Conservation (phyloP, 1,140 invertebrate genomes). For the Drosophila mauritiana region DNA sequence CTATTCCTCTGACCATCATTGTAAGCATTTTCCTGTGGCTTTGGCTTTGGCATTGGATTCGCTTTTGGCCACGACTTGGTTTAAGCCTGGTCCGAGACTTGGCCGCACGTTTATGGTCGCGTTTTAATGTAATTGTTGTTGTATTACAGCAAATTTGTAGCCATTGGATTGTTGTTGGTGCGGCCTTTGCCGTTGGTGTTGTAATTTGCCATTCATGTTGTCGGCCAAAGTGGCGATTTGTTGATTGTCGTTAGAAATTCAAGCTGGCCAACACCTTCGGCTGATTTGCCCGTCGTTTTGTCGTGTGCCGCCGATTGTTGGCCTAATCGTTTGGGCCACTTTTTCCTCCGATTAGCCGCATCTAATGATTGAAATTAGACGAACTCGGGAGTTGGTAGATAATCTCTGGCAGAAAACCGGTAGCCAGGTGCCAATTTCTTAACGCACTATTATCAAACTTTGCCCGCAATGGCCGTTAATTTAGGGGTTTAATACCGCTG, state of each 20-base stretch:
- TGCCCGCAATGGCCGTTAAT: slow-evolving; percentile 41
- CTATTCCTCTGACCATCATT: slow-evolving; percentile 1
- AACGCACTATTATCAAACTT: slow-evolving; percentile 37
- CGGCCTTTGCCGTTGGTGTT: slow-evolving; percentile 45
- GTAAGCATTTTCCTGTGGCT: slow-evolving; percentile 47
- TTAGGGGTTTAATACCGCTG: slow-evolving; percentile 45
- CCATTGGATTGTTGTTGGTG: slow-evolving; percentile 60
- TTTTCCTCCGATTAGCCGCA: slow-evolving; percentile 30
- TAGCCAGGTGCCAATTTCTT: slow-evolving; percentile 54
- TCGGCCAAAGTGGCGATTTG: slow-evolving; percentile 72
- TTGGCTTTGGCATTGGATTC: slow-evolving; percentile 38
- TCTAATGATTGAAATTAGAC: slow-evolving; percentile 39
- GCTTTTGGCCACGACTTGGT: slow-evolving; percentile 34
- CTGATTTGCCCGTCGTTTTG: slow-evolving; percentile 65
- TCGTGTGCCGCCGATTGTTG: slow-evolving; percentile 67
- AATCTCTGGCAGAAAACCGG: slow-evolving; percentile 34
- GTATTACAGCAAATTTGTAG: slow-evolving; percentile 81
- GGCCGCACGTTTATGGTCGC: slow-evolving; percentile 77
- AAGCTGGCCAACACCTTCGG: slow-evolving; percentile 46
- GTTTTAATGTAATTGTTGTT: slow-evolving; percentile 84
- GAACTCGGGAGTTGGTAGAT: slow-evolving; percentile 11
- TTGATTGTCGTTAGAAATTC: slow-evolving; percentile 68
- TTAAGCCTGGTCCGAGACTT: slow-evolving; percentile 48
- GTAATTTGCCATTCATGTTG: slow-evolving; percentile 82
- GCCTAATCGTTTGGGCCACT: slow-evolving; percentile 25